phyloP scores from a whole-genome alignment of 2,113 vertebrate species.

The Heptranchias perlo region DNA sequence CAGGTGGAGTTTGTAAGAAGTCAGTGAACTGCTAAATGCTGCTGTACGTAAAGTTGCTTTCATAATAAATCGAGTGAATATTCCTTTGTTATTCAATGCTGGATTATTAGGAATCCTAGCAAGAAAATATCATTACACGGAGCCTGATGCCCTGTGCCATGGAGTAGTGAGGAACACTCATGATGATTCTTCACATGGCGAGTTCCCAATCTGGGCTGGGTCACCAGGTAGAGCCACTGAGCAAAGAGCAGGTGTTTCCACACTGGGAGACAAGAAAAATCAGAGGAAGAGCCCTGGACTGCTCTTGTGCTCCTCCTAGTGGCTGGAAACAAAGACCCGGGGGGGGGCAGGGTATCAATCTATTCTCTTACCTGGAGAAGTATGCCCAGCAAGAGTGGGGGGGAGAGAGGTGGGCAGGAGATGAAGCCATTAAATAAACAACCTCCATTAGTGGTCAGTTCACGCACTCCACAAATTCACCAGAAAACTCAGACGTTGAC shows the following conservation, averaged over 20 bases:
- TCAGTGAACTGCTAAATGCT: neutral
- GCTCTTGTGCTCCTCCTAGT: no score
- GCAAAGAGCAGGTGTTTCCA: neutral
- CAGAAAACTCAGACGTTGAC: neutral
- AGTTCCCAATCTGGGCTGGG: neutral
- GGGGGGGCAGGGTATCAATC: neutral
- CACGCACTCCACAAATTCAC: neutral
- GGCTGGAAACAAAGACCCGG: no score
- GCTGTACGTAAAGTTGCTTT: neutral
- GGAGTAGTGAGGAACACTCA: neutral
- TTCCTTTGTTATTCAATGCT: neutral
- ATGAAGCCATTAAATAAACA: no score
- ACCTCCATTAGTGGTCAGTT: neutral
- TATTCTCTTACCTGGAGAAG: neutral
- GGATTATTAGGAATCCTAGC: neutral
- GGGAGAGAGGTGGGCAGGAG: neutral
- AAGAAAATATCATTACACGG: neutral
- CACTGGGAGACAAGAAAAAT: no score
- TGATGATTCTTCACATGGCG: neutral
- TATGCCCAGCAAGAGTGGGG: no score
- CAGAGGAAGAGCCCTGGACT: no score
- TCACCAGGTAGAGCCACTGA: neutral
- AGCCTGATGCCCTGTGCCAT: neutral
- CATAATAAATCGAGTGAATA: neutral
- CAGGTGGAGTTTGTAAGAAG: neutral